Base-by-base conservation (phyloP, 2,888 invertebrate genomes). In the Brachypterus glaber region DNA sequence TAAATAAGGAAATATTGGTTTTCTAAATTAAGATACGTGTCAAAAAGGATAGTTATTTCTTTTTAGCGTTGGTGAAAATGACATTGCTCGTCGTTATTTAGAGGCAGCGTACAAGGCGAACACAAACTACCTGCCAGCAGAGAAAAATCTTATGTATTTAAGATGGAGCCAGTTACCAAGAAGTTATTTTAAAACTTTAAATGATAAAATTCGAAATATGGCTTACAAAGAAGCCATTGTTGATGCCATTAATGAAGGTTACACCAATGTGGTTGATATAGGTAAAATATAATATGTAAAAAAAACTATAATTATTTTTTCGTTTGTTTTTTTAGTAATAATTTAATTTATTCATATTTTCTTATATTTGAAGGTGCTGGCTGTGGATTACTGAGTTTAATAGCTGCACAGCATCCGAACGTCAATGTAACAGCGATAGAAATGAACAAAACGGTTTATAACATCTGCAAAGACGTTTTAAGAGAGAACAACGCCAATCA, bases 181-280 rank as follows among this genome's bases (percentile, higher is more conserved):
- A 34, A 88, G 88, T 87, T 87, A 88, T 60, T 87, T 79, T 60
- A 68, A 80, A 40, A 88, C 88, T 87, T 62, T 88, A 16, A 89
- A 88, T 65, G 87, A 88, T 58, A 67, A 62, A 40, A 58, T 62
- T 12, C 68, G 88, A 29, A 88, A 89, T 63, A 58, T 68, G 38
- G 71, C 76, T 1, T 89, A 78, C 57, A 66, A 67, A 36, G 58
- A 64, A 35, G 86, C 85, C 1, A 79, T 88, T 43, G 38, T 40
- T 17, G 50, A 70, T 37, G 70, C 67, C 41, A 58, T 82, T 2
- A 57, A 62, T 3, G 51, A 61, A 17, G 70, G 72, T 11, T 67
- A 63, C 45, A 69, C 72, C 33, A 68, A 64, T 43, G 76, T 86
- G 11, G 60, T 86, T 24, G 87, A 88, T 57, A 72, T 88, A 47